These are phyloP conservation scores for Plodia interpunctella DNA, from an alignment of 1,140 invertebrate genomes.

Conservation along the genomic window DNA sequence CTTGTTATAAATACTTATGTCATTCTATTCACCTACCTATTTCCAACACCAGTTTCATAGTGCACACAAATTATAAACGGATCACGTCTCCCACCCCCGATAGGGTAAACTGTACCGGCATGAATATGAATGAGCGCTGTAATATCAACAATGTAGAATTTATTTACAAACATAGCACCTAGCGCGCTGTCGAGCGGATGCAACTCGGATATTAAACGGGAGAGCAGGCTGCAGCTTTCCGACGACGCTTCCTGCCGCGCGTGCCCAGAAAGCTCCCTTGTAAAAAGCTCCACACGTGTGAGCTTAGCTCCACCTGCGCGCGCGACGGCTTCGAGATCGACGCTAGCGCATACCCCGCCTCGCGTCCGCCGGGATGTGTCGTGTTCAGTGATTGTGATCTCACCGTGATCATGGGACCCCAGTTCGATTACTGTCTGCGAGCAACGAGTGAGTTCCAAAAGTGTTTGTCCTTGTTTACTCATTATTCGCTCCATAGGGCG, in stretches of 20 bases:
- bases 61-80: not conserved
- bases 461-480: conserved; percentile 18
- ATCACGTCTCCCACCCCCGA: conserved; percentile 9
- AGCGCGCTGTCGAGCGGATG: conserved; percentile 52
- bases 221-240: conserved; percentile 5
- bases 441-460: conserved; percentile 60
- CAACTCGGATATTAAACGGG: conserved; percentile 36
- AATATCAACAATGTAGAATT: conserved; percentile 57
- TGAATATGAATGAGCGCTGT: conserved; percentile 38
- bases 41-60: too few relatives aligned
- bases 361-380: conserved; percentile 66
- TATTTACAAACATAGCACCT: conserved; percentile 71
- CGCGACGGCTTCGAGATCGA: conserved; percentile 34
- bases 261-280: conserved; percentile 65
- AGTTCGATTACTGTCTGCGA: conserved; percentile 68
- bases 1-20: too few relatives aligned
- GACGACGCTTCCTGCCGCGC: conserved; percentile 53
- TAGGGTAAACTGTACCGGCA: conserved; percentile 21
- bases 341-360: conserved; percentile 49
- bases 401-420: conserved; percentile 57
- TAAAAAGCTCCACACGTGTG: conserved; percentile 65
- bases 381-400: conserved; percentile 49
- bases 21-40: too few relatives aligned
- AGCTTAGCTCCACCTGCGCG: conserved; percentile 51
- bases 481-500: conserved; percentile 14